Evolutionary conservation across 2,113 vertebrate species (phyloP).

Genomic region (Psittacula cyanocephala): DNA sequence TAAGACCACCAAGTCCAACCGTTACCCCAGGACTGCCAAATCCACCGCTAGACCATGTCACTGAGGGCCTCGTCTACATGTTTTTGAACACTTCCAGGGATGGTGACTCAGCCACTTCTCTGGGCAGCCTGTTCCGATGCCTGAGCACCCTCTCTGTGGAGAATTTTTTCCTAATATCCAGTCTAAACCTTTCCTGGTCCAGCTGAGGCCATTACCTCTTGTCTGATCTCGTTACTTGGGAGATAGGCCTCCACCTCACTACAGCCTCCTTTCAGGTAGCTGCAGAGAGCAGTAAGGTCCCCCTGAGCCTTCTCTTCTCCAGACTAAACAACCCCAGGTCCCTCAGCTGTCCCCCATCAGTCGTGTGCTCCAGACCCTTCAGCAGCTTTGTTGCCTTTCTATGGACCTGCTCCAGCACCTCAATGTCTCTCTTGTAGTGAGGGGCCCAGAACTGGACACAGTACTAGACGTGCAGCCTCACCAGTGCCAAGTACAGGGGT

Average conservation of each 20-base stretch:
- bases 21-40: too few relatives aligned
- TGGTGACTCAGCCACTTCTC: neutral
- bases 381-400: neutral
- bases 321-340: neutral
- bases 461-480: neutral
- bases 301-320: neutral
- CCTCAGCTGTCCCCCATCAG: rapidly evolving
- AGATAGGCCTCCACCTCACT: neutral
- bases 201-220: neutral
- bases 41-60: neutral
- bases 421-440: neutral
- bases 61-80: neutral
- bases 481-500: neutral
- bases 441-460: neutral
- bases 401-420: neutral
- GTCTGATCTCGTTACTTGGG: neutral
- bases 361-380: rapidly evolving
- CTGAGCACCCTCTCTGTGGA: neutral
- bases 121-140: neutral
- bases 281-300: neutral
- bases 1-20: too few relatives aligned
- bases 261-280: neutral
- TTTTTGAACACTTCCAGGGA: neutral
- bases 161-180: neutral
- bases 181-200: neutral